These are phyloP conservation scores for Rambutsinella grinnellia DNA, from an alignment of 2,888 invertebrate species.

Conservation along the genomic window DNA sequence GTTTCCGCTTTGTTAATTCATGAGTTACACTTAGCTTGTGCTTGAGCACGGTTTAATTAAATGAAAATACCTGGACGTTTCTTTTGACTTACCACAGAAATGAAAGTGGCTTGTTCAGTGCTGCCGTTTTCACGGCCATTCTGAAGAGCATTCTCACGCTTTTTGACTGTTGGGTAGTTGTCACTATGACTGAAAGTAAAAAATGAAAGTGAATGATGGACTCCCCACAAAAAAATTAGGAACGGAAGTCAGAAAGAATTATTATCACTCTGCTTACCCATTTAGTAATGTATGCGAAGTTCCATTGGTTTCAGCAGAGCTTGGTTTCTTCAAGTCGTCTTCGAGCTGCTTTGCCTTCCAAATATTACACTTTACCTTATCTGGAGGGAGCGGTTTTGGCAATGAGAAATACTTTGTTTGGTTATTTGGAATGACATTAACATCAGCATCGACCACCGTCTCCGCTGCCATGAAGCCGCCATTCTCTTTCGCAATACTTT, in stretches of 20 bases:
- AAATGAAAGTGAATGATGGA: too few relatives aligned
- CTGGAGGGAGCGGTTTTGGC: constrained; percentile 82
- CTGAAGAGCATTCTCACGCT: constrained; percentile 63
- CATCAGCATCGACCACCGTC: constrained; percentile 66
- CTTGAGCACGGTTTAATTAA: too few relatives aligned
- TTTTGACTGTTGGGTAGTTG: constrained; percentile 61
- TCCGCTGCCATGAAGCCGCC: constrained; percentile 62
- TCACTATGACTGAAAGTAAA: constrained; percentile 25
- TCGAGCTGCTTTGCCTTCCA: constrained; percentile 84
- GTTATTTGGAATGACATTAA: constrained; percentile 70
- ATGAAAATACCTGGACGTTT: too few relatives aligned
- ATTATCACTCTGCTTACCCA: constrained; percentile 51
- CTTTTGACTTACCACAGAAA: constrained; percentile 78
- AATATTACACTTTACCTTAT: constrained; percentile 94
- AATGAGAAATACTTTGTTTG: constrained; percentile 69
- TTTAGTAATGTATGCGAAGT: constrained; percentile 41
- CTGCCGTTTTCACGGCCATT: constrained; percentile 61
- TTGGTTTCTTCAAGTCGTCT: constrained; percentile 71
- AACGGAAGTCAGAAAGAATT: too few relatives aligned
- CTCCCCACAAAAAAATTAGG: too few relatives aligned
- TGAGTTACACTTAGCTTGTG: too few relatives aligned
- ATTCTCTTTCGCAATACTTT: constrained; percentile 79
- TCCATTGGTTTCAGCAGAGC: constrained; percentile 60
- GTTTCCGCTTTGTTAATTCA: too few relatives aligned
- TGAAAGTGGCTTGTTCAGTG: constrained; percentile 75